phyloP scores from a whole-genome alignment of 2,797 vertebrate genomes.

The Octomys mimax region DNA sequence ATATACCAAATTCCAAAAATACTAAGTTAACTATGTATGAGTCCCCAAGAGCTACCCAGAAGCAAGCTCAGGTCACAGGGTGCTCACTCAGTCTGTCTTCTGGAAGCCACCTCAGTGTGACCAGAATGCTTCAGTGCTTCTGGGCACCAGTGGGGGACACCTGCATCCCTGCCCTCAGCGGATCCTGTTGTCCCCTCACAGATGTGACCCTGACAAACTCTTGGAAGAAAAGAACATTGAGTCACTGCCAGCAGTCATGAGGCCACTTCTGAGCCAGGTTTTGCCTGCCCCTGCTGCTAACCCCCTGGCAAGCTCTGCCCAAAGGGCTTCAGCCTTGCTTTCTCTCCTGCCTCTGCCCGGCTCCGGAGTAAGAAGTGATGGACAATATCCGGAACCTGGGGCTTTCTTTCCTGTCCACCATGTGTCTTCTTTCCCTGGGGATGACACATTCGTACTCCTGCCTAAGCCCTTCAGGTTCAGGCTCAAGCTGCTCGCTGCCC shows the following conservation, averaged over 20 bases:
- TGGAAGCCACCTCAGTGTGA: not conserved
- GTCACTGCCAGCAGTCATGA: rapidly evolving
- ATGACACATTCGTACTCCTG: not conserved
- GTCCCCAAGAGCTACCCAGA: not conserved
- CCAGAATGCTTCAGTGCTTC: not conserved
- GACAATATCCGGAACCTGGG: not conserved
- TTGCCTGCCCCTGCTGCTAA: not conserved
- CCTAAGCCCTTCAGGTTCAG: not conserved
- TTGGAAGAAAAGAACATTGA: rapidly evolving
- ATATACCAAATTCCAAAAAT: not conserved
- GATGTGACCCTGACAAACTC: too few relatives aligned
- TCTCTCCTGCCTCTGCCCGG: not conserved
- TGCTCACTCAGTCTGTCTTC: too few relatives aligned
- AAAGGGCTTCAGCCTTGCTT: not conserved
- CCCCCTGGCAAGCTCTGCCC: too few relatives aligned
- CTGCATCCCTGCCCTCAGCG: not conserved
- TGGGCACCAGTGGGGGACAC: rapidly evolving
- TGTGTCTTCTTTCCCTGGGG: not conserved
- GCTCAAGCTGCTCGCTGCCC: not conserved
- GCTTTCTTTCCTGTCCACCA: not conserved
- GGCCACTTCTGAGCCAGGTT: too few relatives aligned
- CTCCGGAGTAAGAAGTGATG: not conserved
- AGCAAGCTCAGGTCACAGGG: not conserved
- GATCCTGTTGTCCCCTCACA: not conserved
- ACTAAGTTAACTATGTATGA: not conserved